Base-by-base conservation (phyloP, 2,797 vertebrate species). In the Prionace glauca region DNA sequence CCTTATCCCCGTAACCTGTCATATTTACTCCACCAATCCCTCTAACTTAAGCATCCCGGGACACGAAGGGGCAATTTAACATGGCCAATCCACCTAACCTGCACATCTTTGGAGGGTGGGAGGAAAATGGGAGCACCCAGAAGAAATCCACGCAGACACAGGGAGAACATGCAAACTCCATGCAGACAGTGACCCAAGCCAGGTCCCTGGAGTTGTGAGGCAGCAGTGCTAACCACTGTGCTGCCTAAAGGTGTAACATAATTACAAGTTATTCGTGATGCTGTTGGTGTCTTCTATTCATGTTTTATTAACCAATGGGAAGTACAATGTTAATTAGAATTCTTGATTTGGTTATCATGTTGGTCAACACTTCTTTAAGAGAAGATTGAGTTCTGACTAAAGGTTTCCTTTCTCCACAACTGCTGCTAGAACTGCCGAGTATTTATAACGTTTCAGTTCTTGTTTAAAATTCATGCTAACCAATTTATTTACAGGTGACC, bases 401-500 rank as follows among this genome's bases (percentile, higher is more conserved):
- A 36, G 11, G 12, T 79, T 79, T 79, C 16, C 74, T 79, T 36
- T 79, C 32, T n/a, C 12, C 74, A 36, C 14, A 36, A 79, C 32
- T 36, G 2, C 3, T n/a, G 74, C 32, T 36, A n/a, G 32, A 79
- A 22, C 74, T 79, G 74, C 32, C 14, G n/a, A 79, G 12, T 79
- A 77, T n/a, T 77, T 77, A 10, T 26, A 60, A 45, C 24, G 8
- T 87, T 87, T 45, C 84, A 22, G 45, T 87, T 87, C 16, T 71
- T 65, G 50, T 36, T 65, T 45, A 62, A 62, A 50, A 90, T 56
- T 87, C 1, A 69, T 84, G 65, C 56, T 95, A 36, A 32, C 22
- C 36, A 95, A 95, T 96, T 32, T 24, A 96, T 95, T 96, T 96
- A 88, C 96, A 99, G 99, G 97, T 98, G 94, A 97, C 97, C 36